Conservation (phyloP, 2,888 invertebrate species). For the Syrista parreyssii region DNA sequence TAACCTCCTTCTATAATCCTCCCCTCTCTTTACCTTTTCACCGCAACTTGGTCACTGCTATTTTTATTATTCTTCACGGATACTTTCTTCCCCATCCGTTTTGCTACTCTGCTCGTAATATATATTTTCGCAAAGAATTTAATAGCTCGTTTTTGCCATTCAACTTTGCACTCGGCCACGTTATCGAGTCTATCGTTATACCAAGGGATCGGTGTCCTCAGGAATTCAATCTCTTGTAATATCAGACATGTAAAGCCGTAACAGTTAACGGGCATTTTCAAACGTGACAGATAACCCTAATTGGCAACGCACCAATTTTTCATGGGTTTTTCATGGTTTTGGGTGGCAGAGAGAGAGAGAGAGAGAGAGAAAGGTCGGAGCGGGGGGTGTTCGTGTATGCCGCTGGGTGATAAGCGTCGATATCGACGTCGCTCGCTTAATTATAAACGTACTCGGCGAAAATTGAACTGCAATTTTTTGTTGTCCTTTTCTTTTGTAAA, state of each 20-base stretch:
- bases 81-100: constrained; percentile 21
- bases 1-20: background rate
- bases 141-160: background rate
- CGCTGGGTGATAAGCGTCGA: background rate
- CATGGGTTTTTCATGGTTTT: background rate
- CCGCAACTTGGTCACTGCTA: constrained; percentile 8
- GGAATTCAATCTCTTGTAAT: background rate
- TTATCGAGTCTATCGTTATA: background rate
- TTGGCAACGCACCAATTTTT: background rate
- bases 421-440: background rate
- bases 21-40: background rate
- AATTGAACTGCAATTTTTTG: background rate
- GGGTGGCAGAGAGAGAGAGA: no score
- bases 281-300: background rate
- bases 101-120: constrained; percentile 5
- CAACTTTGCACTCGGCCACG: background rate
- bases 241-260: background rate
- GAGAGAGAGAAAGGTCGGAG: no score
- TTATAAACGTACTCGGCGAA: background rate
- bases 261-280: background rate
- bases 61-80: constrained; percentile 42
- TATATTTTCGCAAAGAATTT: constrained; percentile 33
- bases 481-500: background rate
- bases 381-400: background rate
- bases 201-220: background rate